A percentile compares a stretch with the other conserved stretches of the same genome.
Conservation (phyloP, 2,113 vertebrate genomes). For the Eretmochelys imbricata region DNA sequence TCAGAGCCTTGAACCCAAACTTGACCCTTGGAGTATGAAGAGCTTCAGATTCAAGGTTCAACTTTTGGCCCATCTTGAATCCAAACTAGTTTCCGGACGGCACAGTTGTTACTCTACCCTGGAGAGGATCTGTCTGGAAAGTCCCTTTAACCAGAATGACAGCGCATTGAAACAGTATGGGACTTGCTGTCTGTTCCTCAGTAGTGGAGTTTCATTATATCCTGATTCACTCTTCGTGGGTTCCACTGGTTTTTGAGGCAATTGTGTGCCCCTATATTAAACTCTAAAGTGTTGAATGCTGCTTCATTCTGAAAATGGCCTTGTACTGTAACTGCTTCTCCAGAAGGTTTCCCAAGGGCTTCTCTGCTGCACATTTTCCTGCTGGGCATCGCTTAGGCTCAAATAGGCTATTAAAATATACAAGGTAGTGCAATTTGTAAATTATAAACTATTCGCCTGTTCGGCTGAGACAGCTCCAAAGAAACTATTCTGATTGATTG, state of each 20-base stretch:
- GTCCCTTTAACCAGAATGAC: not conserved
- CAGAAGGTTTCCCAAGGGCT: not conserved
- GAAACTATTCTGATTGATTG: not conserved
- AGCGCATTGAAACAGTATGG: not conserved
- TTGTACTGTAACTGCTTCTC: not conserved
- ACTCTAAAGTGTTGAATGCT: not conserved
- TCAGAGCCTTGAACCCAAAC: not conserved
- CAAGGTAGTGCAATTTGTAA: not conserved
- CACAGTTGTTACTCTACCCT: not conserved
- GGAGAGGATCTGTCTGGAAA: not conserved
- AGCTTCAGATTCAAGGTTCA: accelerated
- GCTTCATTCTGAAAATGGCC: not conserved
- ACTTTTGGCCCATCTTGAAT: not conserved
- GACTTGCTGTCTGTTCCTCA: not conserved
- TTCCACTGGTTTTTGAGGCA: not conserved
- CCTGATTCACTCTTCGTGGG: not conserved
- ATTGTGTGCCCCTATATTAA: not conserved
- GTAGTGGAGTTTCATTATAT: not conserved
- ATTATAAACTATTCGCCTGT: not conserved
- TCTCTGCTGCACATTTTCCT: accelerated
- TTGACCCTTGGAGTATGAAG: not conserved
- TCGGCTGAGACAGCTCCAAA: not conserved
- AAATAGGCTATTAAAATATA: not conserved
- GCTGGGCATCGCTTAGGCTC: not conserved
- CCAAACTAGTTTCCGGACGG: not conserved